phyloP scores from a whole-genome alignment of 2,888 invertebrate genomes.

The Pyrgus malvae region DNA sequence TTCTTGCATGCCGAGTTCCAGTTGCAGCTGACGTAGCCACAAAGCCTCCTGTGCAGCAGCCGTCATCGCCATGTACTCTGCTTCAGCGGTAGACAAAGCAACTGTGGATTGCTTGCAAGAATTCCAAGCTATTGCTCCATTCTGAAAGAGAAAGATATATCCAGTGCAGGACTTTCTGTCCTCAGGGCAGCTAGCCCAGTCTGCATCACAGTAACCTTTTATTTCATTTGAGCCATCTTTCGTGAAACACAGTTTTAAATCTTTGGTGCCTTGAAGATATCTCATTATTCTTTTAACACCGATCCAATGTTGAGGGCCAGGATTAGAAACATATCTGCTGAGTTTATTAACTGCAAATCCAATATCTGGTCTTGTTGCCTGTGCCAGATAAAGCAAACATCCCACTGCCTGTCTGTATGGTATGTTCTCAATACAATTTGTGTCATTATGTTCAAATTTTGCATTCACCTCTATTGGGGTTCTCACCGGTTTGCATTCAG shows the following conservation, averaged over 20 bases:
- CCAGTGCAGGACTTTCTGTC: constrained; percentile 38
- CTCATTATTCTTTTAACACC: not conserved
- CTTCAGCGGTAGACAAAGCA: constrained; percentile 34
- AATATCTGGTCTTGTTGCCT: not conserved
- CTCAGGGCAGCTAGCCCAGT: constrained; percentile 36
- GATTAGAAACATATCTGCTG: not conserved
- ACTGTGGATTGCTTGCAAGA: constrained; percentile 36
- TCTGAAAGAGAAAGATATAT: constrained; percentile 39
- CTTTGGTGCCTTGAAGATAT: constrained; percentile 19
- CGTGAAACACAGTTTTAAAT: constrained; percentile 22
- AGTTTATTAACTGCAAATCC: not conserved
- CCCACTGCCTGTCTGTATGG: not conserved
- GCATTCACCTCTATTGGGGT: not conserved
- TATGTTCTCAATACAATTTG: not conserved
- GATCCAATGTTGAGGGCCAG: not conserved
- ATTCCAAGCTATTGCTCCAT: constrained; percentile 39
- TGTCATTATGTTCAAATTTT: no score
- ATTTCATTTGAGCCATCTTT: constrained; percentile 10
- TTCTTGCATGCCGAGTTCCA: constrained; percentile 16
- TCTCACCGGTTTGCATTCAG: not conserved
- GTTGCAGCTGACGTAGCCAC: constrained; percentile 29
- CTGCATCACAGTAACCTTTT: constrained; percentile 37
- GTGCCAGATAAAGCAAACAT: not conserved
- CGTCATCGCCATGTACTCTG: constrained; percentile 37
- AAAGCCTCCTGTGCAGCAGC: constrained; percentile 33